phyloP scores from a whole-genome alignment of 2,888 invertebrate species.

The Hermaeophaga mercurialis region DNA sequence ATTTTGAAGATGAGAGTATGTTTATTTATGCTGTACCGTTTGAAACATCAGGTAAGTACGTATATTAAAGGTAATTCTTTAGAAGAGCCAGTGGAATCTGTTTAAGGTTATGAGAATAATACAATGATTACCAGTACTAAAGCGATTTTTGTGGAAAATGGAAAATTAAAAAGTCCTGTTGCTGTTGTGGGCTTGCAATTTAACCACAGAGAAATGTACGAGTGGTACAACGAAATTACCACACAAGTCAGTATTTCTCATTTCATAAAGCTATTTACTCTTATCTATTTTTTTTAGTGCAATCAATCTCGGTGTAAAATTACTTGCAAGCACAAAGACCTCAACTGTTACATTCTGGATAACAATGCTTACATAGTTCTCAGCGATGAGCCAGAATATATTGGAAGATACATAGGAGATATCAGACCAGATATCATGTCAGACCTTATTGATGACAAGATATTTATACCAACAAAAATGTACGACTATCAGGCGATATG shows the following conservation, averaged over 20 bases:
- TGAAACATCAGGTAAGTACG: slow-evolving; percentile 58
- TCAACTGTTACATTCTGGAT: slow-evolving; percentile 85
- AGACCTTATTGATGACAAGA: slow-evolving; percentile 71
- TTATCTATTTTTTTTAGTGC: not conserved
- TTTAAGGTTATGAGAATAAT: slow-evolving; percentile 56
- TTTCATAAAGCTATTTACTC: not conserved
- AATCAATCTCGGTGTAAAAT: slow-evolving; percentile 29
- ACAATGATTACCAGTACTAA: slow-evolving; percentile 83
- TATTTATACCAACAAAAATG: slow-evolving; percentile 73
- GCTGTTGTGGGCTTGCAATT: slow-evolving; percentile 82
- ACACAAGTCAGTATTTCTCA: slow-evolving; percentile 63
- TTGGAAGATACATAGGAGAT: slow-evolving; percentile 81
- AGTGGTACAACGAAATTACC: slow-evolving; percentile 80
- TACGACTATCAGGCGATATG: slow-evolving; percentile 92
- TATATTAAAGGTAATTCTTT: slow-evolving; percentile 4
- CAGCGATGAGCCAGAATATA: slow-evolving; percentile 67
- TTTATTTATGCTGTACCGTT: slow-evolving; percentile 82
- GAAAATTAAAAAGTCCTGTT: slow-evolving; percentile 66
- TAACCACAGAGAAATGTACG: slow-evolving; percentile 74
- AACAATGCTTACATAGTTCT: slow-evolving; percentile 87
- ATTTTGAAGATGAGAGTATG: slow-evolving; percentile 74
- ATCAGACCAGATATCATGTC: slow-evolving; percentile 73
- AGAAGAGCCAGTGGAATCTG: too few relatives aligned
- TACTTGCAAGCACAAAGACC: slow-evolving; percentile 65
- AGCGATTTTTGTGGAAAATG: slow-evolving; percentile 72